Conservation (phyloP, 92 coral and sea anemone species). For the Zoanthus sansibaricus region DNA sequence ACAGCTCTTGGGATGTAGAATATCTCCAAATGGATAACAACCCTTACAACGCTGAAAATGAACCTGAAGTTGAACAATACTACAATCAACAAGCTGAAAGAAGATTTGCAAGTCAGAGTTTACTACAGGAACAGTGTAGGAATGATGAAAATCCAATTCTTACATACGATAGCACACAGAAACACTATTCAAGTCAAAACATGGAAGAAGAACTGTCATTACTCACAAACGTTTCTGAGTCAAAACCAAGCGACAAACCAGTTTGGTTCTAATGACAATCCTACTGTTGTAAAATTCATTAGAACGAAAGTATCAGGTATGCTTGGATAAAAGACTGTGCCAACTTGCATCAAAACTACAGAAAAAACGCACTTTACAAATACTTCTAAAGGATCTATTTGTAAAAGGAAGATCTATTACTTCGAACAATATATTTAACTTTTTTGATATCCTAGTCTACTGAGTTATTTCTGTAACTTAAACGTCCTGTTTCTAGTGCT, state of each 20-base stretch:
- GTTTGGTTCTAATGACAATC: conserved; percentile 43
- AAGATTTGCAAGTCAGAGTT: conserved; percentile 32
- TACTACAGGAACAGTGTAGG: conserved; percentile 7
- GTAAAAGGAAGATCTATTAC: no score
- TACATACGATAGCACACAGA: background rate
- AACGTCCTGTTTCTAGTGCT: no score
- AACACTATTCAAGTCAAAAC: conserved; percentile 23
- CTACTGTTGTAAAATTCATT: conserved; percentile 72
- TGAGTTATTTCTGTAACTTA: no score
- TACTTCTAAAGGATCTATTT: no score
- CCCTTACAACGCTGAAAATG: conserved; percentile 27
- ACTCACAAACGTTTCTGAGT: conserved; percentile 57
- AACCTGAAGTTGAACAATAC: conserved; percentile 48
- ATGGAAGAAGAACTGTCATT: conserved; percentile 42
- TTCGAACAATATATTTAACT: no score
- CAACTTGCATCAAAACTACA: no score
- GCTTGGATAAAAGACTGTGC: conserved; percentile 40
- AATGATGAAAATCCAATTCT: background rate
- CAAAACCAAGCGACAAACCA: conserved; percentile 48
- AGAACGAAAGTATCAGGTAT: conserved; percentile 75
- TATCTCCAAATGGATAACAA: conserved; percentile 31
- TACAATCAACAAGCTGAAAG: conserved; percentile 54
- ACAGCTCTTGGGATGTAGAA: background rate
- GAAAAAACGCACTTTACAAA: no score
- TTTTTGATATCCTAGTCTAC: no score